Conservation (phyloP, 2,888 invertebrate genomes). For the Epistrophe eligans region DNA sequence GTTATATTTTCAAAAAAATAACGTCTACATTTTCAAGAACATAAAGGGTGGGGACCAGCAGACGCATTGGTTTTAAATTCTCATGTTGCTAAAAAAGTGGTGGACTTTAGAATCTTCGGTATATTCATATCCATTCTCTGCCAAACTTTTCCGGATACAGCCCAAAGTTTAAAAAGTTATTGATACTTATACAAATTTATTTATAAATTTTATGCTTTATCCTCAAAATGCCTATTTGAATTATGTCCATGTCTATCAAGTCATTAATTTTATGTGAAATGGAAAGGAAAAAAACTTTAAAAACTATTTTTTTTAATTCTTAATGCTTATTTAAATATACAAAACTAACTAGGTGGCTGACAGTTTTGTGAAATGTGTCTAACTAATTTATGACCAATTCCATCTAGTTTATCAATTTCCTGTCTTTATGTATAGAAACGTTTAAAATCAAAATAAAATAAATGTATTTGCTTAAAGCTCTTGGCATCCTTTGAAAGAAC, state of each 20-base stretch:
- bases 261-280: not conserved
- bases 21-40: too few species aligned
- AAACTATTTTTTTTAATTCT: not conserved
- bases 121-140: too few species aligned
- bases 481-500: not conserved
- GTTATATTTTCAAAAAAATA: too few species aligned
- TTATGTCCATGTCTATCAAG: not conserved
- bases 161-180: too few species aligned
- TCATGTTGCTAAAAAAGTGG: too few species aligned
- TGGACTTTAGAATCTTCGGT: too few species aligned
- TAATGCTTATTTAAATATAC: not conserved
- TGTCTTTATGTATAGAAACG: not conserved
- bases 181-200: too few species aligned
- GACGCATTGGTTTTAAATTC: too few species aligned
- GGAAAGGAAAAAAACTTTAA: not conserved
- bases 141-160: too few species aligned
- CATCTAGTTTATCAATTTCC: constrained; percentile 24
- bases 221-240: too few species aligned
- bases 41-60: too few species aligned
- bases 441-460: not conserved
- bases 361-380: constrained; percentile 3
- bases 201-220: too few species aligned
- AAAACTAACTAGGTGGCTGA: not conserved
- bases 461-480: not conserved
- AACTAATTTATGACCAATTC: not conserved